phyloP scores from a whole-genome alignment of 92 coral and sea anemone genomes.

The Porites divaricata region DNA sequence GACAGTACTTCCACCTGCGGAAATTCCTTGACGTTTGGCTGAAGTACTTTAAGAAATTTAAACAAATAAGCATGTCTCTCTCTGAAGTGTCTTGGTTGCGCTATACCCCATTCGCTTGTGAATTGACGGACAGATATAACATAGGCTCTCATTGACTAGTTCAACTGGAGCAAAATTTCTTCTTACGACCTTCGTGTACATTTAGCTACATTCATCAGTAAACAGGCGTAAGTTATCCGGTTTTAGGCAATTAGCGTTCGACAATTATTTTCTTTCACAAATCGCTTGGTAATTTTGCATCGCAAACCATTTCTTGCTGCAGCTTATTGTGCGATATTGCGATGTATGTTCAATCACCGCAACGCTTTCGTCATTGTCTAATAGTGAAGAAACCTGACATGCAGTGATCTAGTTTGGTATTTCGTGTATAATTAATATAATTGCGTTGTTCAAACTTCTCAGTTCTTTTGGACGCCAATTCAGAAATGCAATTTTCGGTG shows the following conservation, averaged over 20 bases:
- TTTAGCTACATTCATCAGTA: background rate
- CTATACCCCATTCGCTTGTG: background rate
- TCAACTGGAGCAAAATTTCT: background rate
- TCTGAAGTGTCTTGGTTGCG: background rate
- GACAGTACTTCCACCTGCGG: background rate
- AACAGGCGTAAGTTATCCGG: background rate
- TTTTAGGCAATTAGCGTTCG: constrained; percentile 3
- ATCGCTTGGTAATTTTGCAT: background rate
- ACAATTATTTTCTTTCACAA: constrained; percentile 1
- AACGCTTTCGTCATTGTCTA: too few species aligned
- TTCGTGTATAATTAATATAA: too few species aligned
- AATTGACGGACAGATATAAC: background rate
- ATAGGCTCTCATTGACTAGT: background rate
- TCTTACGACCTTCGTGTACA: background rate
- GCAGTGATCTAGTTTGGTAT: too few species aligned
- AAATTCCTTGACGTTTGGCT: background rate
- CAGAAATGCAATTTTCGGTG: too few species aligned
- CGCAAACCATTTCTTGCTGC: background rate
- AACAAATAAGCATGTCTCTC: constrained; percentile 13
- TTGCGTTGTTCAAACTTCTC: too few species aligned
- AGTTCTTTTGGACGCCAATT: too few species aligned
- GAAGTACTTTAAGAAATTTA: background rate
- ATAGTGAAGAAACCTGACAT: too few species aligned
- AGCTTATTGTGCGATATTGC: background rate
- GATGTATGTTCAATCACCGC: too few species aligned